phyloP scores from a whole-genome alignment of 2,797 vertebrate species.

The Ctenopoma multispine region DNA sequence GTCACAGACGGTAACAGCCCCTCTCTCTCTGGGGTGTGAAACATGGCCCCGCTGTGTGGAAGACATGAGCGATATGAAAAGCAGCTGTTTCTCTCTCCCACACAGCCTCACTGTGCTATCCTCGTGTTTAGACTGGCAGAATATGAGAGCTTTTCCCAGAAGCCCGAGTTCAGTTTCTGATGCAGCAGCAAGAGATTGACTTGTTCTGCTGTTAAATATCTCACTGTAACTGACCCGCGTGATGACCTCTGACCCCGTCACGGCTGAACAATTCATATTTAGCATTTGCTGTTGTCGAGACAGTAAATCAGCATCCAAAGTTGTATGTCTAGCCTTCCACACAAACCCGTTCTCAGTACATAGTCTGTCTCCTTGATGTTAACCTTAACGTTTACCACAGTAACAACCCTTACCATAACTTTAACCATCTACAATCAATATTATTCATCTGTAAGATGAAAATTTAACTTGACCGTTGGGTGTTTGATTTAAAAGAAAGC shows the following conservation, averaged over 20 bases:
- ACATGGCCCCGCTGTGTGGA: conserved; percentile 50
- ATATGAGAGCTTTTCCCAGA: conserved; percentile 69
- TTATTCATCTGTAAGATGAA: too few species aligned
- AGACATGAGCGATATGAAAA: conserved; percentile 68
- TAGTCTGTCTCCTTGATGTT: neutral
- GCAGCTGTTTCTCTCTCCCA: conserved; percentile 79
- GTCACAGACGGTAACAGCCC: conserved; percentile 11
- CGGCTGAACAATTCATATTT: conserved; percentile 30
- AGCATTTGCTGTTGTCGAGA: conserved; percentile 16
- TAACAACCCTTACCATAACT: neutral
- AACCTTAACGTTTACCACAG: too few species aligned
- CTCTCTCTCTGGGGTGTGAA: conserved; percentile 52
- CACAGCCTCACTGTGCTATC: conserved; percentile 47
- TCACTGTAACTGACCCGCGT: conserved; percentile 12
- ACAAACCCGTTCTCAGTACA: neutral
- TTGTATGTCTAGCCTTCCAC: neutral
- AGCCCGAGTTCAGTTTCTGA: conserved; percentile 52
- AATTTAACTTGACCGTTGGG: too few species aligned
- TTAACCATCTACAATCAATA: too few species aligned
- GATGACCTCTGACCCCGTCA: conserved; percentile 25
- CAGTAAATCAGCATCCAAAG: neutral
- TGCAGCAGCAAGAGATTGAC: conserved; percentile 41
- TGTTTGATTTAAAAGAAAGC: too few species aligned
- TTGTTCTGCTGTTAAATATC: conserved; percentile 45
- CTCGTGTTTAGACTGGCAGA: conserved; percentile 75